These are phyloP conservation scores for Anastrepha obliqua DNA, from an alignment of 1,140 invertebrate genomes.

Conservation along the genomic window DNA sequence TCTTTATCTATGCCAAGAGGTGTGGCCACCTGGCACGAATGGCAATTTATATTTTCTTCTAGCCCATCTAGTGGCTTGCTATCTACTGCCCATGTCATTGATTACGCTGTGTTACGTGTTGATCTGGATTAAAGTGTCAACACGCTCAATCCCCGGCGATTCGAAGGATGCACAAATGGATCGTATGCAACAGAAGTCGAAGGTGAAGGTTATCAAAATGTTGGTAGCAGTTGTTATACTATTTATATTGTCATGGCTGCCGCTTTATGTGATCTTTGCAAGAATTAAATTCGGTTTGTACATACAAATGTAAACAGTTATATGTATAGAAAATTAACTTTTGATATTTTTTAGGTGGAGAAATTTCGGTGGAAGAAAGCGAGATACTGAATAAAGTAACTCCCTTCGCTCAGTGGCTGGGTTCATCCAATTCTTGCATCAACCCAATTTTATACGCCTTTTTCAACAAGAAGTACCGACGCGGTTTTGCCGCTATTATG, in stretches of 20 bases:
- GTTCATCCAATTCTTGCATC: conserved; percentile 96
- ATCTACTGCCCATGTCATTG: conserved; percentile 92
- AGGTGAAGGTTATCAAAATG: conserved; percentile 97
- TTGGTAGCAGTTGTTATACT: conserved; percentile 94
- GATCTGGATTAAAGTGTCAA: conserved; percentile 94
- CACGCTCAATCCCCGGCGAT: conserved; percentile 88
- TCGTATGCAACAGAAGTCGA: conserved; percentile 92
- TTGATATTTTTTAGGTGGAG: conserved; percentile 59
- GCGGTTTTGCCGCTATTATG: conserved; percentile 92
- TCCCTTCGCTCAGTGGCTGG: conserved; percentile 96
- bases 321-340: not conserved
- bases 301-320: not conserved
- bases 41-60: conserved; percentile 91
- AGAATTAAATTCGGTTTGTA: conserved; percentile 84
- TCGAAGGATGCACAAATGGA: conserved; percentile 94
- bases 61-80: conserved; percentile 92
- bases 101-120: conserved; percentile 94
- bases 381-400: conserved; percentile 87
- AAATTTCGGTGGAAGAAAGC: conserved; percentile 78
- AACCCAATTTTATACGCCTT: conserved; percentile 97
- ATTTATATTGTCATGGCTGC: conserved; percentile 96
- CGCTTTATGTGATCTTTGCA: conserved; percentile 92
- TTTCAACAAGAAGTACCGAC: conserved; percentile 96
- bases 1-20: conserved; percentile 85
- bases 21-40: conserved; percentile 88